These are phyloP conservation scores for Hiodon alosoides DNA, from an alignment of 2,113 vertebrate species.

Conservation along the genomic window DNA sequence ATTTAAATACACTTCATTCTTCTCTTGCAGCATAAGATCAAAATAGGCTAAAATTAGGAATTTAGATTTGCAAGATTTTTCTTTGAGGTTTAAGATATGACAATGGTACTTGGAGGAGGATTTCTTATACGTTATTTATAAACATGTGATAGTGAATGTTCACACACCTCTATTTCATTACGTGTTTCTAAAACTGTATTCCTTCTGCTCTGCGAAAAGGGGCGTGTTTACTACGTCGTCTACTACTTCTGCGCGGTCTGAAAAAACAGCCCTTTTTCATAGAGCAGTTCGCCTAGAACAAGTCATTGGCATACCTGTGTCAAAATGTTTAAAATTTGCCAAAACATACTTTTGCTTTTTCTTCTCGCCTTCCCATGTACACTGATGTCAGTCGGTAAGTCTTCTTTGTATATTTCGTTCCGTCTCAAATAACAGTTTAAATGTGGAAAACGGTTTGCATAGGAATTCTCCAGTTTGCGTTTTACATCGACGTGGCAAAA, in stretches of 20 bases:
- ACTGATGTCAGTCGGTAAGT: constrained; percentile 49
- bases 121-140: no score
- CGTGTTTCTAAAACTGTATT: no score
- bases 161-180: no score
- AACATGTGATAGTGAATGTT: no score
- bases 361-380: constrained; percentile 57
- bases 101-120: no score
- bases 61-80: no score
- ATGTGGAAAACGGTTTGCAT: neutral
- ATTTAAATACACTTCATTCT: no score
- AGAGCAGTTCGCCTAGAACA: constrained; percentile 49
- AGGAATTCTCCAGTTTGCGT: neutral
- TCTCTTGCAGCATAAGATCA: no score
- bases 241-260: no score
- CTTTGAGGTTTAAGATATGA: no score
- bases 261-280: constrained; percentile 23
- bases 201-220: neutral
- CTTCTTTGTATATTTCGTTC: neutral
- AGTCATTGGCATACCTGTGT: constrained; percentile 22
- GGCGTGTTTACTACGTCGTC: constrained; percentile 24
- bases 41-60: no score
- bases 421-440: neutral
- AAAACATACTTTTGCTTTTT: constrained; percentile 52
- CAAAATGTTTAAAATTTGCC: constrained; percentile 51
- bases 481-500: constrained; percentile 15